Conservation (phyloP, 2,797 vertebrate species). For the Typhlichthys eigenmanni region DNA sequence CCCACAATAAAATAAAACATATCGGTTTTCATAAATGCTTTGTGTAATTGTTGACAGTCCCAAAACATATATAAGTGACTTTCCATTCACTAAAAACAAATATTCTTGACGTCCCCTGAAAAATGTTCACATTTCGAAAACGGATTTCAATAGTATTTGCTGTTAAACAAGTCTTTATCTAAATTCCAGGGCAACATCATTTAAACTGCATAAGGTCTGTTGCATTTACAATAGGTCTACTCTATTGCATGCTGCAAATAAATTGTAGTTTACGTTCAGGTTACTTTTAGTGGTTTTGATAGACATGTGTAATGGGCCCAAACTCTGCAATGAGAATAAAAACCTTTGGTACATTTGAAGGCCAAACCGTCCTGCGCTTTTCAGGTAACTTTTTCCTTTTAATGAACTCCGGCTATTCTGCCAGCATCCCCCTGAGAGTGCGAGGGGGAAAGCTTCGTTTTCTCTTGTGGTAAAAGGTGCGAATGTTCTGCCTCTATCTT, state of each 20-base stretch:
- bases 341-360: slow-evolving; percentile 54
- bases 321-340: slow-evolving; percentile 63
- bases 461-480: slow-evolving; percentile 82
- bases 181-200: slow-evolving; percentile 54
- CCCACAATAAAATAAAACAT: too few species aligned
- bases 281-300: slow-evolving; percentile 67
- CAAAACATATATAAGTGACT: too few species aligned
- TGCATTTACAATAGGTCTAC: slow-evolving; percentile 60
- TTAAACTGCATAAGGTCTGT: slow-evolving; percentile 56
- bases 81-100: neutral
- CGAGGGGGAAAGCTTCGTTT: slow-evolving; percentile 48
- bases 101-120: too few species aligned
- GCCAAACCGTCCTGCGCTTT: slow-evolving; percentile 72
- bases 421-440: slow-evolving; percentile 76
- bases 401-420: slow-evolving; percentile 83
- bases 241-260: slow-evolving; percentile 11
- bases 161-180: slow-evolving; percentile 49
- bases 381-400: slow-evolving; percentile 79
- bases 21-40: too few species aligned
- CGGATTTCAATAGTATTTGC: slow-evolving; percentile 9
- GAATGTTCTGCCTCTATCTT: slow-evolving; percentile 80
- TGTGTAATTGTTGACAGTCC: too few species aligned
- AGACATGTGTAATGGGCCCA: slow-evolving; percentile 79
- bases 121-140: neutral
- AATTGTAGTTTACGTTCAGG: slow-evolving; percentile 64